Evolutionary conservation across 30 jellyfish, hydroid and myxozoan genomes (phyloP).

Genomic region (Aurelia aurita): DNA sequence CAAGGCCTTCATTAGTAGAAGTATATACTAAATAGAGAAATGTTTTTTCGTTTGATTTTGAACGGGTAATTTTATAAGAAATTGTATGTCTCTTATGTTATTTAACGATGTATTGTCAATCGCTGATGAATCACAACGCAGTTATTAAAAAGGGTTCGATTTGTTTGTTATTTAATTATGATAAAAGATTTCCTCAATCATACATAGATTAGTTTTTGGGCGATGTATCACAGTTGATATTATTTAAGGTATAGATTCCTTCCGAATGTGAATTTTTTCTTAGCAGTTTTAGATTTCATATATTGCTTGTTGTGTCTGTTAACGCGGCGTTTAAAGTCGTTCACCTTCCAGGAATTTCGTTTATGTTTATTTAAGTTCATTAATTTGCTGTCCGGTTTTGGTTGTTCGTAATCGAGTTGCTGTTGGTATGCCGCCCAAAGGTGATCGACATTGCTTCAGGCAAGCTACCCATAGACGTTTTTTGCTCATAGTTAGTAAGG

Average conservation of each 20-base stretch:
- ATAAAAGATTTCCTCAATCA: conserved; percentile 33
- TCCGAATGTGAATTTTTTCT: conserved; percentile 54
- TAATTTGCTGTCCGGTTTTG: too few relatives aligned
- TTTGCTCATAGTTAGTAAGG: too few relatives aligned
- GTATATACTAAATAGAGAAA: conserved; percentile 12
- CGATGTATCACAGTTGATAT: conserved; percentile 66
- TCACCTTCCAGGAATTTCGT: conserved; percentile 14
- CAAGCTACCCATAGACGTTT: too few relatives aligned
- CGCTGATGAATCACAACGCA: conserved; percentile 62
- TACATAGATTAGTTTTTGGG: conserved; percentile 61
- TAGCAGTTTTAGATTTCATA: conserved; percentile 47
- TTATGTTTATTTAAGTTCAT: conserved; percentile 7
- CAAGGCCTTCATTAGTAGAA: conserved; percentile 8
- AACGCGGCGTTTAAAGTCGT: conserved; percentile 19
- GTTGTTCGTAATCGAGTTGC: too few relatives aligned
- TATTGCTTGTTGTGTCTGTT: conserved; percentile 50
- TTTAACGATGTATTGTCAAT: conserved; percentile 57
- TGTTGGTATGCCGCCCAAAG: too few relatives aligned
- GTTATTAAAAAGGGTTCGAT: conserved; percentile 56
- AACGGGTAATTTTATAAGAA: conserved; percentile 70
- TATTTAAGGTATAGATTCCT: conserved; percentile 56
- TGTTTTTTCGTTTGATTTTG: conserved; percentile 37
- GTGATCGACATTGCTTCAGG: too few relatives aligned
- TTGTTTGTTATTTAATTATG: conserved; percentile 67
- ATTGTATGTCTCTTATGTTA: conserved; percentile 71